Conservation (phyloP, 2,888 invertebrate genomes). For the Plebejus anna region DNA sequence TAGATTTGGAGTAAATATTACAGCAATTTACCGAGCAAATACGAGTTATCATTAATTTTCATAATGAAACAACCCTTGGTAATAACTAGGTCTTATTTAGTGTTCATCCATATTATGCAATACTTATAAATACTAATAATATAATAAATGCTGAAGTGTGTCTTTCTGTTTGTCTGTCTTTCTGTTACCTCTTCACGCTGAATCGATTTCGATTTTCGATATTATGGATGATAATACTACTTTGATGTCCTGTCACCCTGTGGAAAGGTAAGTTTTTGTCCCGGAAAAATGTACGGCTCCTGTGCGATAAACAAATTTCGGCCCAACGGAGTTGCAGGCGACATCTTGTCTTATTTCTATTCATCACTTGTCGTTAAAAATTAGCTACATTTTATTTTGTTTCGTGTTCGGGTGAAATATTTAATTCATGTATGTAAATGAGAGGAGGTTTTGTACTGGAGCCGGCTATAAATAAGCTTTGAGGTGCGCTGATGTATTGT, state of each 20-base stretch:
- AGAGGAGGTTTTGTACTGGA: constrained; percentile 21
- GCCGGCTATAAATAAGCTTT: constrained; percentile 22
- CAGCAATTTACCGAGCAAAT: background rate
- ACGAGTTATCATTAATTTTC: background rate
- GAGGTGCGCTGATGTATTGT: constrained; percentile 34
- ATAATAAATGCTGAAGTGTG: no score
- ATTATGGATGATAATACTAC: no score
- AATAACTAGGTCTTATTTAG: background rate
- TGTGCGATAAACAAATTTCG: no score
- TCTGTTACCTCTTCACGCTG: no score
- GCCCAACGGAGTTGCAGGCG: no score
- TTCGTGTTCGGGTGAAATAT: constrained; percentile 34
- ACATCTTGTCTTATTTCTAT: background rate
- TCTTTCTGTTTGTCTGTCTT: no score
- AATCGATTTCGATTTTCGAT: no score
- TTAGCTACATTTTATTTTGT: background rate
- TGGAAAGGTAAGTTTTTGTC: no score
- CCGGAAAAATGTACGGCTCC: no score
- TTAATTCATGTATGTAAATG: constrained; percentile 38
- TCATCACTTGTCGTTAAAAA: background rate
- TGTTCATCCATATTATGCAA: background rate
- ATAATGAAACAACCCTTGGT: background rate
- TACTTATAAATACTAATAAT: background rate
- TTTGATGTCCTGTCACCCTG: no score
- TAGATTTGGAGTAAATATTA: background rate